These are phyloP conservation scores for Calephelis perditalis DNA, from an alignment of 2,888 invertebrate genomes.

Conservation along the genomic window DNA sequence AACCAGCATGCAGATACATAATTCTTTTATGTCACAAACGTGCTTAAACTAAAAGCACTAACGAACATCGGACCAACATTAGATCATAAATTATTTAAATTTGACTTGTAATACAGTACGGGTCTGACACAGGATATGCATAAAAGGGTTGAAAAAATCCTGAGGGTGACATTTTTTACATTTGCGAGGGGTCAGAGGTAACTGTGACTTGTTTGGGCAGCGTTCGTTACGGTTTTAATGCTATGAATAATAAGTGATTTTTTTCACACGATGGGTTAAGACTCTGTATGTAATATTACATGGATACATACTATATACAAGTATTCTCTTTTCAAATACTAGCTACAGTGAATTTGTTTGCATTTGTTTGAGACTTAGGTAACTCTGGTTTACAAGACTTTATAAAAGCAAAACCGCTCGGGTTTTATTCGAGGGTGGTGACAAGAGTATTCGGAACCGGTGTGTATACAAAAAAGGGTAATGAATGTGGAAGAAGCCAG, in stretches of 20 bases:
- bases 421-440: no score
- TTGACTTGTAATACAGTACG: conserved; percentile 73
- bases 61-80: conserved; percentile 47
- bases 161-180: conserved; percentile 66
- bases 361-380: no score
- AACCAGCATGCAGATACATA: not conserved
- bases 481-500: no score
- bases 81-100: conserved; percentile 74
- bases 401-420: no score
- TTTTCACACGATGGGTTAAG: conserved; percentile 59
- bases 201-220: conserved; percentile 45
- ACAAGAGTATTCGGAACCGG: no score
- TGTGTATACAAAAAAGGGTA: no score
- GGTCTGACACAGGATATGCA: conserved; percentile 69
- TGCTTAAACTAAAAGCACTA: conserved; percentile 48
- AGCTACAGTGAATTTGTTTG: conserved; percentile 27
- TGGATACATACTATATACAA: not conserved
- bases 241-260: conserved; percentile 54
- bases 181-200: conserved; percentile 50
- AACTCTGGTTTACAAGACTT: no score
- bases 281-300: not conserved
- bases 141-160: conserved; percentile 70
- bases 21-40: not conserved
- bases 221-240: conserved; percentile 54
- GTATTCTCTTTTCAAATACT: conserved; percentile 13